Evolutionary conservation across 2,113 vertebrate species (phyloP).

Genomic region (Heterochromis multidens): DNA sequence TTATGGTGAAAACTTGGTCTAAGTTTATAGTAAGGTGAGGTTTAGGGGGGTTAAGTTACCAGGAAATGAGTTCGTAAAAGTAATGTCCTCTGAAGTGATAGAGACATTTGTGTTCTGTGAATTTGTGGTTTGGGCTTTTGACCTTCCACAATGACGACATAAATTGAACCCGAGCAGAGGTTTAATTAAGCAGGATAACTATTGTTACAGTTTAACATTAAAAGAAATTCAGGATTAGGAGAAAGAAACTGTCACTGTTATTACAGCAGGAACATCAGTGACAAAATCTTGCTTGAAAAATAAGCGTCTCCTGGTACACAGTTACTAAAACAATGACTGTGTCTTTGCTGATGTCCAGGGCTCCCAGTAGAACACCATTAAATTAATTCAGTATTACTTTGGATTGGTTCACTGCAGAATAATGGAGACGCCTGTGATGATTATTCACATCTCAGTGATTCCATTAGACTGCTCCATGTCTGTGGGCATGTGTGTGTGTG

Average conservation of each 20-base stretch:
- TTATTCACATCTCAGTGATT: conserved; percentile 64
- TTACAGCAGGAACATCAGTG: neutral
- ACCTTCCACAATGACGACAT: neutral
- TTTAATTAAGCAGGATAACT: too few relatives aligned
- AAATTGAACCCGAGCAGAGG: neutral
- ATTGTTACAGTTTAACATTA: neutral
- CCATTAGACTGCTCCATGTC: conserved; percentile 38
- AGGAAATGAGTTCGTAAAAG: too few relatives aligned
- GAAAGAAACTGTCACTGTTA: neutral
- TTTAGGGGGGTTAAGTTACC: neutral
- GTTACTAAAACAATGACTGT: neutral
- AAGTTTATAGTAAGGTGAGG: neutral
- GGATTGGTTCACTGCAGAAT: conserved; percentile 62
- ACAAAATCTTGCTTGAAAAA: neutral
- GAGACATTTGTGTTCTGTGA: neutral
- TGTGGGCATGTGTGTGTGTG: neutral
- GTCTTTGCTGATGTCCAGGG: neutral
- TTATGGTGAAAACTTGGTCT: neutral
- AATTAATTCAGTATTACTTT: conserved; percentile 37
- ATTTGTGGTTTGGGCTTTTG: neutral
- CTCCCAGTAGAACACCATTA: conserved; percentile 27
- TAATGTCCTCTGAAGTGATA: neutral
- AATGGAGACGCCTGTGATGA: conserved; percentile 48
- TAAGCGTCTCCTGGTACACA: neutral
- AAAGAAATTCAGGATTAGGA: neutral